Evolutionary conservation across 2,888 invertebrate genomes (phyloP), one percentile per base, ranked within the genome.

Genomic region (Hydroisotoma schaefferi): DNA sequence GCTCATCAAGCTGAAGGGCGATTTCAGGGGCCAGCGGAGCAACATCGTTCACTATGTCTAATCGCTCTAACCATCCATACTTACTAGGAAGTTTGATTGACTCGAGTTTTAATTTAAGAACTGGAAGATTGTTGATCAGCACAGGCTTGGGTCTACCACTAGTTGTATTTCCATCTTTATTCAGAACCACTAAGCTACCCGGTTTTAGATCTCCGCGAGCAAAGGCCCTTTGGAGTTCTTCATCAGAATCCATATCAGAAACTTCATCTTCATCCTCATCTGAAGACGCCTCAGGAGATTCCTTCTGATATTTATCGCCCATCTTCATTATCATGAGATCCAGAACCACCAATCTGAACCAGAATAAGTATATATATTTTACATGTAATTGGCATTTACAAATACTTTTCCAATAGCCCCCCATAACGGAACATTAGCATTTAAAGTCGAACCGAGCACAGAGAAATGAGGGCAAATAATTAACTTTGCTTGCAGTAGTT

Each of bases 21-120:
- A 92, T 78, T 76, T 93, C 92, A 0, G 92, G 92, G 0, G 92
- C 92, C 74, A 92, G 75, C 0, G 90, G 87, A 1, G 93, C 91
- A 23, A 87, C 83, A 22, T 82, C 80, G 68, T 87, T 90, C 0
- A 86, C 80, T 73, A 90, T 80, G 74, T 94, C 94, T 58, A 97
- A 77, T 12, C 85, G 82, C 77, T 97, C 94, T 1, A 90, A 75
- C 95, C 95, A 97, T 69, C 51, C 53, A 28, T 69, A 61, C 27
- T 55, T 59, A 25, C 59, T 33, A 1, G 63, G 58, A 5, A 69
- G 49, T 49, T 65, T 63, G 4, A 71, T 69, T 52, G 71, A 72
- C 76, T 79, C 65, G 6, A 75, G 49, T 27, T 67, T 63, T 1
- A 55, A 25, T 44, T 63, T 40, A 10, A 73, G 29, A 10, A 54